Evolutionary conservation across 2,113 vertebrate species (phyloP).

Genomic region (Stegostoma tigrinum): DNA sequence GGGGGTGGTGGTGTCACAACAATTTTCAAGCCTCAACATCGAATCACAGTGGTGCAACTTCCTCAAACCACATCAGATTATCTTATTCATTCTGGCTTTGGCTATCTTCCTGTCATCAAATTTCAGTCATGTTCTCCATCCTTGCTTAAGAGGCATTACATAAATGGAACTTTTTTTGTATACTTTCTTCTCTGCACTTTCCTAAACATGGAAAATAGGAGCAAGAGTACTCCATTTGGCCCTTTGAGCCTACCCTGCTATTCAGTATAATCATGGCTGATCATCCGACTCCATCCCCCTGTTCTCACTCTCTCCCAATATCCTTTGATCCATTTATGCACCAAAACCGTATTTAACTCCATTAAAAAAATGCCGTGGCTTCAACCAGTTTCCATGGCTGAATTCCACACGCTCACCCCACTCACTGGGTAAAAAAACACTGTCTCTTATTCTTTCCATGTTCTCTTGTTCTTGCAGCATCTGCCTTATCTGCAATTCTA

Average conservation of each 20-base stretch:
- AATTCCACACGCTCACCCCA: too few species aligned
- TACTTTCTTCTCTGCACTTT: neutral
- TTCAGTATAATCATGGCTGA: too few species aligned
- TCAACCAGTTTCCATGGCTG: too few species aligned
- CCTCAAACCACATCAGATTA: neutral
- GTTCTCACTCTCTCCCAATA: too few species aligned
- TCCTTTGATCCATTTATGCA: too few species aligned
- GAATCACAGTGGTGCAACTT: neutral
- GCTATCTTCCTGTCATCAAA: neutral
- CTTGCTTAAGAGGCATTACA: neutral
- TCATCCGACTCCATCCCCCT: too few species aligned
- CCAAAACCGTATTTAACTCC: too few species aligned
- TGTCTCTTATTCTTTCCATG: neutral
- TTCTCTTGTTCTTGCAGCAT: neutral
- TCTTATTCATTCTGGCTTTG: neutral
- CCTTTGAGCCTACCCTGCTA: too few species aligned
- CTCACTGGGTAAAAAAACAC: neutral
- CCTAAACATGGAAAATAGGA: neutral
- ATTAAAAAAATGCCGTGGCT: too few species aligned
- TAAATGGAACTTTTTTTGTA: neutral
- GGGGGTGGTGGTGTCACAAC: too few species aligned
- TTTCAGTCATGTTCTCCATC: neutral
- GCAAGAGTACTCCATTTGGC: too few species aligned
- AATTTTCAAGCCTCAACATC: too few species aligned
- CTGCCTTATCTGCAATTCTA: neutral